These are phyloP conservation scores for Pristionchus exspectatus DNA, from an alignment of 2,888 invertebrate genomes.

Conservation along the genomic window DNA sequence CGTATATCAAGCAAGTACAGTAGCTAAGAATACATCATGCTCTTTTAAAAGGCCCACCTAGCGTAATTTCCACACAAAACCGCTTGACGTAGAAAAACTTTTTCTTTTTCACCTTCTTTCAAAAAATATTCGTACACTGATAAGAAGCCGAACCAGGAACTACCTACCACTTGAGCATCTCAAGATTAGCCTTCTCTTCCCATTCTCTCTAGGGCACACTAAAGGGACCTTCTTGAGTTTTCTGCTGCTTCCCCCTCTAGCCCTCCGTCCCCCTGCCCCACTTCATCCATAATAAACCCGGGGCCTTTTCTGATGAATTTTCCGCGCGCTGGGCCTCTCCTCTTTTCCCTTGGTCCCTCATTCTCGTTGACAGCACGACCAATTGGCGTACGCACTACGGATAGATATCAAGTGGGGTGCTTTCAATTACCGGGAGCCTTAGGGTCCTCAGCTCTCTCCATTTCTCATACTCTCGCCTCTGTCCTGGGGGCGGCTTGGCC, in stretches of 20 bases:
- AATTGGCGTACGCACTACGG: not conserved
- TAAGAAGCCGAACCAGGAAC: not conserved
- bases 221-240: conserved; percentile 35
- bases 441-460: too few species aligned
- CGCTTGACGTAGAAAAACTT: too few species aligned
- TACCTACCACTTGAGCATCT: not conserved
- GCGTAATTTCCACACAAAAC: too few species aligned
- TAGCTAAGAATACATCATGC: not conserved
- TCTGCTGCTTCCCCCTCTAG: not conserved
- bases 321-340: not conserved
- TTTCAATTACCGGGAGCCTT: not conserved
- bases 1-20: not conserved
- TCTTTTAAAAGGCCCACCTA: too few species aligned
- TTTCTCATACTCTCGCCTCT: too few species aligned
- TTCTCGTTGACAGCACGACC: not conserved
- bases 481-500: conserved; percentile 6
- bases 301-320: conserved; percentile 8
- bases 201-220: not conserved
- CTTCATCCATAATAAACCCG: conserved; percentile 49
- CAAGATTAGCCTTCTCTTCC: not conserved
- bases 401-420: not conserved
- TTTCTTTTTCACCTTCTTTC: too few species aligned
- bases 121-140: too few species aligned
- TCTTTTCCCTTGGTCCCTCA: not conserved
- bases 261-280: not conserved